These are phyloP conservation scores for Tauraco erythrolophus DNA, from an alignment of 2,113 vertebrate genomes.

Conservation along the genomic window DNA sequence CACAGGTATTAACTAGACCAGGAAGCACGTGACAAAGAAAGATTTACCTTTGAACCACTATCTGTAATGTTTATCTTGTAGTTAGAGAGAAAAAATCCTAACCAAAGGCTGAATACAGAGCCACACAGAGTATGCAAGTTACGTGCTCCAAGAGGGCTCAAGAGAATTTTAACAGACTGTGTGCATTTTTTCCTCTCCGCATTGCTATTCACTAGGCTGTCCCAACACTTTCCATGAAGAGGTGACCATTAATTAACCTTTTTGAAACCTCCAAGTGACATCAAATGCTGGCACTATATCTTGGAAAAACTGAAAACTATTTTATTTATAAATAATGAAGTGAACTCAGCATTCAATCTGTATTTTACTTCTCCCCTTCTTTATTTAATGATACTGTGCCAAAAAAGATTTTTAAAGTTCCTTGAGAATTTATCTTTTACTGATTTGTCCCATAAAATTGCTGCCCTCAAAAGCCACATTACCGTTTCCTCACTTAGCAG, in stretches of 20 bases:
- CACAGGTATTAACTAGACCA: not conserved
- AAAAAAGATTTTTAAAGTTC: not conserved
- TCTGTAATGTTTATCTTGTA: not conserved
- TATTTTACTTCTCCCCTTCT: not conserved
- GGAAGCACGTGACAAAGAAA: not conserved
- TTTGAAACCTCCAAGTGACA: not conserved
- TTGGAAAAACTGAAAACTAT: not conserved
- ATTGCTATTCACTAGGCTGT: not conserved
- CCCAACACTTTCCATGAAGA: not conserved
- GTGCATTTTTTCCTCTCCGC: not conserved
- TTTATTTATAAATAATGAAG: slow-evolving; percentile 5
- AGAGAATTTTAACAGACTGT: not conserved
- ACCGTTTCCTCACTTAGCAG: not conserved
- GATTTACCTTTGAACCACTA: not conserved
- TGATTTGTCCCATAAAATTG: not conserved
- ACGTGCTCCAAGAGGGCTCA: not conserved
- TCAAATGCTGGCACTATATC: not conserved
- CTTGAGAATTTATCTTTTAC: not conserved
- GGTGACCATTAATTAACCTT: not conserved
- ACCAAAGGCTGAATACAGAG: not conserved
- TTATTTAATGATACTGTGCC: not conserved
- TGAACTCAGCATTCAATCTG: not conserved
- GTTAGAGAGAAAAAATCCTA: not conserved
- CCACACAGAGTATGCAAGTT: not conserved
- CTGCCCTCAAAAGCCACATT: not conserved